Evolutionary conservation across 2,888 invertebrate species (phyloP), one percentile per base, ranked within the genome.

Genomic region (Oligia strigilis): DNA sequence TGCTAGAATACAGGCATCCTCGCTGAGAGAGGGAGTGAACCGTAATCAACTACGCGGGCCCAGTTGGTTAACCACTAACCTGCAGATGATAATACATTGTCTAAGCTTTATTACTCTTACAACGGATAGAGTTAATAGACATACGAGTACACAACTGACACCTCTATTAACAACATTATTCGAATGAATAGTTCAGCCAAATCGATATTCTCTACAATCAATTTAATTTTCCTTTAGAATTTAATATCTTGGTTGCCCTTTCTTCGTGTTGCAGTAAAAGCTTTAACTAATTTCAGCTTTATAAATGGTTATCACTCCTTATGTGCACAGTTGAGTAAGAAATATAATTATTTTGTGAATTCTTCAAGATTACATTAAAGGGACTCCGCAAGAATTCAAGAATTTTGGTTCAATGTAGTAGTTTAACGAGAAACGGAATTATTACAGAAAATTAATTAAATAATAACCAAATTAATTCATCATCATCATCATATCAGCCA

Each of bases 91-190:
- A n/a, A 67, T 67, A 14, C 8, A n/a, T 4, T 19, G 3, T 17
- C n/a, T 11, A 14, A 29, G 64, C 64, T 64, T 36, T 65, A 36
- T 46, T 64, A 36, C 46, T 29, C 46, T 23, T 49, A 49, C 49
- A 58, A 19, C 8, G 23, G 13, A 46, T 36, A 36, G 36, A 36
- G 36, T 4, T 36, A 36, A 36, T 36, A 36, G 36, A 36, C 36
- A 36, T 72, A 77, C 46, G 9, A 8, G 9, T 29, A 77, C n/a
- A n/a, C n/a, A 58, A 40, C 13, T 17, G n/a, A 55, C 55, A 77
- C 17, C 2, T 29, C 40, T 55, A 55, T 40, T 43, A 36, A 40
- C 13, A 52, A 40, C n/a, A 13, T 55, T 72, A 19, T 29, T 36
- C 8, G 9, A 60, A 36, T 58, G 3, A 29, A 52, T 60, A 29